A percentile compares a stretch with the other conserved stretches of the same genome.
Evolutionary conservation across 2,113 vertebrate genomes (phyloP).

Genomic region (Brachyhypopomus gauderio): DNA sequence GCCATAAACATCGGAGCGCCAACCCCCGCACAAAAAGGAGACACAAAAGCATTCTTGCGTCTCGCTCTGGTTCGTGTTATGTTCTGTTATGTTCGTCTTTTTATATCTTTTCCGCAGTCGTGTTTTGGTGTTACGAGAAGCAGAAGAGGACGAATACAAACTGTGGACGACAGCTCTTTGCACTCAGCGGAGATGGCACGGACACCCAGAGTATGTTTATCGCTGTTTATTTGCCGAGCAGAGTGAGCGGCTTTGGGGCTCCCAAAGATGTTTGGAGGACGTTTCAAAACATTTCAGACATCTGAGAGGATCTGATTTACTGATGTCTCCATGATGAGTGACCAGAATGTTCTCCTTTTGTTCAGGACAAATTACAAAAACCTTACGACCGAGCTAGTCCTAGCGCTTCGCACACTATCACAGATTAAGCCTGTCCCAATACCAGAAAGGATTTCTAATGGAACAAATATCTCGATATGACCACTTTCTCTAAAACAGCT

Average conservation of each 20-base stretch:
- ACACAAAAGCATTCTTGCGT: conserved; percentile 31
- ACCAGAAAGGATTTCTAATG: neutral
- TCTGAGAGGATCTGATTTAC: conserved; percentile 42
- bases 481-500: too few relatives aligned
- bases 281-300: conserved; percentile 58
- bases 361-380: conserved; percentile 8
- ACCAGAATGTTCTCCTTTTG: conserved; percentile 17
- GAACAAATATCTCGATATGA: neutral
- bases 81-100: conserved; percentile 52
- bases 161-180: conserved; percentile 48
- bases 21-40: conserved; percentile 43
- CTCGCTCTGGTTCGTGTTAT: conserved; percentile 57
- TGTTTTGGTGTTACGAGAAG: conserved; percentile 53
- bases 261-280: conserved; percentile 46
- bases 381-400: neutral
- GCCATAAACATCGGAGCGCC: conserved; percentile 50
- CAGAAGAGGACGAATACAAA: conserved; percentile 35
- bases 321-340: conserved; percentile 39
- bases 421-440: neutral
- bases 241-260: conserved; percentile 36
- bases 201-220: conserved; percentile 59
- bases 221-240: conserved; percentile 49
- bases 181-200: conserved; percentile 14
- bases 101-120: conserved; percentile 54
- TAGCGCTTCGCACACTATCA: neutral